These are phyloP conservation scores for Sebastes aleutianus DNA, from an alignment of 2,797 vertebrate species.

Conservation along the genomic window DNA sequence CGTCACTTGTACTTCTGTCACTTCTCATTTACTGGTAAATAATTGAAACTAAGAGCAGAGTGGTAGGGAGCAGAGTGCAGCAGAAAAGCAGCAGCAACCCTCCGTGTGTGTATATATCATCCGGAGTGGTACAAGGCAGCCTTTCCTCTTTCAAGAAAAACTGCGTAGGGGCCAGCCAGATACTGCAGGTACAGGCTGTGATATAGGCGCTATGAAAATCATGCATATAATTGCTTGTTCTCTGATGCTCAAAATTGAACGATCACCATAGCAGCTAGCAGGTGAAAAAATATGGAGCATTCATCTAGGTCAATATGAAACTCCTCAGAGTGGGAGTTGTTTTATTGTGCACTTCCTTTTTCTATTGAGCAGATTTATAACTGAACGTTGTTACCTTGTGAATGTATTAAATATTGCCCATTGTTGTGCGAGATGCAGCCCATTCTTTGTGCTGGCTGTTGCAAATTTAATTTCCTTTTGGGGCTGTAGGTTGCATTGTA, in stretches of 20 bases:
- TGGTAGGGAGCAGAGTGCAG: slow-evolving; percentile 43
- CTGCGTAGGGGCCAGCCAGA: neutral
- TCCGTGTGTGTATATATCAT: slow-evolving; percentile 10
- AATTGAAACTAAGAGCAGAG: slow-evolving; percentile 70
- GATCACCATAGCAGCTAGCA: slow-evolving; percentile 3
- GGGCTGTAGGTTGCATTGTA: slow-evolving; percentile 13
- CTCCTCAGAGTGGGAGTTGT: slow-evolving; percentile 26
- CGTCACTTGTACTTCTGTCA: slow-evolving; percentile 64
- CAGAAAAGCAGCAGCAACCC: slow-evolving; percentile 24
- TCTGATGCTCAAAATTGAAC: slow-evolving; percentile 24
- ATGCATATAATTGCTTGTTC: slow-evolving; percentile 33
- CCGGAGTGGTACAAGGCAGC: neutral
- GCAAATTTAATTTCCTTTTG: slow-evolving; percentile 43
- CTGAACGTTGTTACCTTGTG: slow-evolving; percentile 17
- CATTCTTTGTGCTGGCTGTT: slow-evolving; percentile 15
- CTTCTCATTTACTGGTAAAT: slow-evolving; percentile 72
- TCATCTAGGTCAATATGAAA: slow-evolving; percentile 51
- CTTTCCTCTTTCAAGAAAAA: slow-evolving; percentile 19
- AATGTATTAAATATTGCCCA: slow-evolving; percentile 29
- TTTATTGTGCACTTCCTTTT: slow-evolving; percentile 37
- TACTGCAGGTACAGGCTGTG: slow-evolving; percentile 21
- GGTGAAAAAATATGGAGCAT: slow-evolving; percentile 32
- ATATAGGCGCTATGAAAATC: neutral
- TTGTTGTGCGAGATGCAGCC: slow-evolving; percentile 22
- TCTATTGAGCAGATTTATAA: slow-evolving; percentile 26